Evolutionary conservation across 2,797 vertebrate species (phyloP).

Genomic region (Argyrosomus regius): DNA sequence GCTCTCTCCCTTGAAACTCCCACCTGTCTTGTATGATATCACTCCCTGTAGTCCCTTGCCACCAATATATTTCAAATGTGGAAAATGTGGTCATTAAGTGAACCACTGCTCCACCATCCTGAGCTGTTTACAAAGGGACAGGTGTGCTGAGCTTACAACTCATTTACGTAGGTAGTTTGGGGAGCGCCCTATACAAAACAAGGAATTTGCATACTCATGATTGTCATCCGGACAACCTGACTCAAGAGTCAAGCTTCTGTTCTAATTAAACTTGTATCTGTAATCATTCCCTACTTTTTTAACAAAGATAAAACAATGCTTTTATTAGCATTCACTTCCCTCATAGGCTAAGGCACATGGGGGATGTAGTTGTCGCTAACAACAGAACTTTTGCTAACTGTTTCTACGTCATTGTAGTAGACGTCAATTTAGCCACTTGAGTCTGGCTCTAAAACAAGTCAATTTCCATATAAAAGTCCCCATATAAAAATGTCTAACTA

Average conservation of each 20-base stretch:
- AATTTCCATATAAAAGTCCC: too few species aligned
- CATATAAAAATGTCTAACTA: too few species aligned
- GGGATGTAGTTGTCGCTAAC: neutral
- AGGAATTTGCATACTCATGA: conserved; percentile 68
- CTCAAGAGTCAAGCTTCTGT: neutral
- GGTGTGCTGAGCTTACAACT: conserved; percentile 57
- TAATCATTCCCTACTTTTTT: neutral
- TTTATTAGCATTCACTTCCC: neutral
- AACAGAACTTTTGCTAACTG: neutral
- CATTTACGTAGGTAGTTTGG: conserved; percentile 66
- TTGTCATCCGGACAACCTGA: conserved; percentile 22
- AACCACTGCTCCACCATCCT: conserved; percentile 40
- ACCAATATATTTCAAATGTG: conserved; percentile 45
- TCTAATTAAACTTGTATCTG: neutral
- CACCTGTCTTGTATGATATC: neutral
- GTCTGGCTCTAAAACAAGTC: too few species aligned
- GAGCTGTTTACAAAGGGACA: conserved; percentile 64
- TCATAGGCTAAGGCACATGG: neutral
- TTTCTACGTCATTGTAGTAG: neutral
- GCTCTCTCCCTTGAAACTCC: conserved; percentile 1
- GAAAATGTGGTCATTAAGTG: conserved; percentile 51
- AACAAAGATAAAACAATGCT: neutral
- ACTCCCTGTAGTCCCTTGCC: conserved; percentile 9
- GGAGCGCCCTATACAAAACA: conserved; percentile 32
- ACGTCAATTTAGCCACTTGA: neutral